Conservation (phyloP, 1,140 invertebrate genomes). For the Drosophila repleta region DNA sequence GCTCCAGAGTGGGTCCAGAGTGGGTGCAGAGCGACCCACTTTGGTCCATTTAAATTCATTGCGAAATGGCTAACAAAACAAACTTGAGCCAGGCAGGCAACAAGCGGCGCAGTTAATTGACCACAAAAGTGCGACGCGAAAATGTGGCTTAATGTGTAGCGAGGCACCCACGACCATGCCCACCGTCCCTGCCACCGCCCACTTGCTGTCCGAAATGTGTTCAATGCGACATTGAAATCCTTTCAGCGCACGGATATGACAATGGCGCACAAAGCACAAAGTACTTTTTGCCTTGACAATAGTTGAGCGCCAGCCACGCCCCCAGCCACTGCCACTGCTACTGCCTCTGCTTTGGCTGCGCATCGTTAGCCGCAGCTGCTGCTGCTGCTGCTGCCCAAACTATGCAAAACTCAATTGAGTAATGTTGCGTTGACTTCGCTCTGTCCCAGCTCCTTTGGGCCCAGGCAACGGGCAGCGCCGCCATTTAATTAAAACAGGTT, state of each 20-base stretch:
- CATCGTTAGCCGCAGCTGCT: constrained; percentile 52
- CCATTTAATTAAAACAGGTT: constrained; percentile 66
- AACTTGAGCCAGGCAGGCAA: constrained; percentile 49
- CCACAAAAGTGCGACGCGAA: constrained; percentile 71
- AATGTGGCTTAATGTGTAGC: constrained; percentile 66
- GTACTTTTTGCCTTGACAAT: too few species aligned
- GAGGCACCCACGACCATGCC: too few species aligned
- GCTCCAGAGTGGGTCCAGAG: too few species aligned
- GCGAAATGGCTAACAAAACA: constrained; percentile 24
- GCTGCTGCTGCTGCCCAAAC: constrained; percentile 36
- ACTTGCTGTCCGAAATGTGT: constrained; percentile 9
- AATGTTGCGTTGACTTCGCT: constrained; percentile 17
- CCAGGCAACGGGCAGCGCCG: constrained; percentile 32
- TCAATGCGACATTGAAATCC: constrained; percentile 75
- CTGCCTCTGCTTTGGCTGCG: constrained; percentile 33
- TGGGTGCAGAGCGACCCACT: too few species aligned
- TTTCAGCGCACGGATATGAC: constrained; percentile 55
- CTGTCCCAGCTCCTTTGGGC: not conserved
- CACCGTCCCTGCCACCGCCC: too few species aligned
- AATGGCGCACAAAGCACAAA: constrained; percentile 1
- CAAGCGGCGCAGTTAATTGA: constrained; percentile 70
- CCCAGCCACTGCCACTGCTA: not conserved
- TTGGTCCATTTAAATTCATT: constrained; percentile 80
- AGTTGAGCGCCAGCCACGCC: not conserved
- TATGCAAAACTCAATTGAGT: constrained; percentile 65